phyloP scores from a whole-genome alignment of 2,113 vertebrate species.

The Phylloscopus whistleri region DNA sequence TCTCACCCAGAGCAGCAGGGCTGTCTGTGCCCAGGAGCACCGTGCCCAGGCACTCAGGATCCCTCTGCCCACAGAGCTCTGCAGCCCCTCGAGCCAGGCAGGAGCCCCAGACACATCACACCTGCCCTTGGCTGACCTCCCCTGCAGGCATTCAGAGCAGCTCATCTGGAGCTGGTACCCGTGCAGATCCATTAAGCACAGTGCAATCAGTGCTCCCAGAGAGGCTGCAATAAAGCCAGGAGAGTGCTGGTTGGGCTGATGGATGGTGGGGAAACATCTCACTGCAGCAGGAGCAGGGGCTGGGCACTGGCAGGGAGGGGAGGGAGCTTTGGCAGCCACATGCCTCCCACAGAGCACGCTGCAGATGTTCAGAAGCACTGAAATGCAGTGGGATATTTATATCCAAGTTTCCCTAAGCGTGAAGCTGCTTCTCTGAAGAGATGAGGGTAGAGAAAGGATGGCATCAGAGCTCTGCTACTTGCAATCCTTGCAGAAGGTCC shows the following conservation, averaged over 20 bases:
- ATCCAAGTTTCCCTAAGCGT: not conserved
- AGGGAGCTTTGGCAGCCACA: not conserved
- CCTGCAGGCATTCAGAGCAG: not conserved
- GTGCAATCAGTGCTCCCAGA: not conserved
- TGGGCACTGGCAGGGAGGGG: not conserved
- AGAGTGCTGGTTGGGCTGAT: accelerated
- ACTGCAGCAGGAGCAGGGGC: not conserved
- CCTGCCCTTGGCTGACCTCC: not conserved
- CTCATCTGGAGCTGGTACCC: not conserved
- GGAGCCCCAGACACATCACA: not conserved
- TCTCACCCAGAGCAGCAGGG: not conserved
- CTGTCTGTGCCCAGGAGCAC: not conserved
- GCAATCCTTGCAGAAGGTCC: not conserved
- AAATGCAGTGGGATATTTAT: not conserved
- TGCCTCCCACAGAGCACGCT: not conserved
- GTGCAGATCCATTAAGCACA: not conserved
- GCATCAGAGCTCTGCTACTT: not conserved
- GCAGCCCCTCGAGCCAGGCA: not conserved
- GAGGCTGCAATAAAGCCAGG: not conserved
- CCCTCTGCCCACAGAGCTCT: not conserved
- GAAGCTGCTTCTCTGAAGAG: not conserved
- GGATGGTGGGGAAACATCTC: accelerated
- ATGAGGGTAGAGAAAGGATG: not conserved
- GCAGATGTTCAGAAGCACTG: not conserved
- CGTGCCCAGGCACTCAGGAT: accelerated